Conservation (phyloP, 2,113 vertebrate species). For the Hucho hucho region DNA sequence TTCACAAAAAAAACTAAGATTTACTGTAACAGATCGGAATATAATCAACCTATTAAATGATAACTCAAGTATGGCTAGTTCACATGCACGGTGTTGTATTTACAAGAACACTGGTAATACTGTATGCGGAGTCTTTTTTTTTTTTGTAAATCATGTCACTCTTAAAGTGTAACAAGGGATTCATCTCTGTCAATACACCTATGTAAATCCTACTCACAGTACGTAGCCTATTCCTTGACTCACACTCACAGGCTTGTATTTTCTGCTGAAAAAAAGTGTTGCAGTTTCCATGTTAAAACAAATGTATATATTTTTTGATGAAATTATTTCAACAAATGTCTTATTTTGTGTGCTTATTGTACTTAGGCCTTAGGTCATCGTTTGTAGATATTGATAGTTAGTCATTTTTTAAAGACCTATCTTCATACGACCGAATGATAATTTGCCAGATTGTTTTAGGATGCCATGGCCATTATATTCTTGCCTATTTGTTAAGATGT, state of each 20-base stretch:
- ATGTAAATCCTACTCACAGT: background rate
- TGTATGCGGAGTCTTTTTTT: background rate
- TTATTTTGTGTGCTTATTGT: background rate
- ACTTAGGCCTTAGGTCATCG: background rate
- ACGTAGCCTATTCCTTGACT: background rate
- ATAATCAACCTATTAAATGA: too few relatives aligned
- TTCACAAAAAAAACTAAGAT: background rate
- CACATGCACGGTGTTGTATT: background rate
- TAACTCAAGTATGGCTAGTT: background rate
- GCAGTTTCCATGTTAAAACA: background rate
- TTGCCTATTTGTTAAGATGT: too few relatives aligned
- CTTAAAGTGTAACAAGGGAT: too few relatives aligned
- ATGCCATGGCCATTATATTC: too few relatives aligned
- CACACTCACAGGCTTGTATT: background rate
- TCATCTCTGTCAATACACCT: background rate
- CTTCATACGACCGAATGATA: too few relatives aligned
- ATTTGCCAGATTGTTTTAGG: too few relatives aligned
- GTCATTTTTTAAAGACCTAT: too few relatives aligned
- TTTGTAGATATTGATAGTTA: background rate
- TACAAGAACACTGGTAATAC: background rate
- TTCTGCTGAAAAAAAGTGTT: background rate
- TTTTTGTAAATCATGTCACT: too few relatives aligned
- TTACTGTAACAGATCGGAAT: too few relatives aligned
- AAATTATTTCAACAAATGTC: background rate
- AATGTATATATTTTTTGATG: background rate